Conservation (phyloP, 2,888 invertebrate genomes). For the Cryptophagus acutangulus region DNA sequence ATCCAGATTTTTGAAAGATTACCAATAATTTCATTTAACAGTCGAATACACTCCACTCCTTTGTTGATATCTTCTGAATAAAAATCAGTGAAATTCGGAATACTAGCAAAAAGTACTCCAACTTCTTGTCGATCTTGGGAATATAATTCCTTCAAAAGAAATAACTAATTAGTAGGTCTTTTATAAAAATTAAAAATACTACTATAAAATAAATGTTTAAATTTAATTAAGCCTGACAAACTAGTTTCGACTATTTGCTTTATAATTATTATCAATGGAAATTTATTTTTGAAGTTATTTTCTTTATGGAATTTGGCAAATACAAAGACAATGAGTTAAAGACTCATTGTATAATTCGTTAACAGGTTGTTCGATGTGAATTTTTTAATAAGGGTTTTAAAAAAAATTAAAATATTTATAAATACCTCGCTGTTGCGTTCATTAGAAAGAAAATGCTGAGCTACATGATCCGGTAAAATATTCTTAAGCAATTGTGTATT, state of each 20-base stretch:
- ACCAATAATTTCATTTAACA: constrained; percentile 98
- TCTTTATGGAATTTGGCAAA: background rate
- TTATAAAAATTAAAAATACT: constrained; percentile 1
- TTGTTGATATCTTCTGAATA: constrained; percentile 97
- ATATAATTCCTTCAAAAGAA: constrained; percentile 81
- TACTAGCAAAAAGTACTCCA: constrained; percentile 96
- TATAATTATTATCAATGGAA: background rate
- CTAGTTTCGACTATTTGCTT: no score
- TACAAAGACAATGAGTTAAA: constrained; percentile 1
- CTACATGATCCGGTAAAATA: constrained; percentile 94
- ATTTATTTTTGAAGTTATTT: background rate
- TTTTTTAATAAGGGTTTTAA: no score
- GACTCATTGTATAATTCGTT: background rate
- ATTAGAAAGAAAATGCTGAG: constrained; percentile 84
- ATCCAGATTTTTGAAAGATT: constrained; percentile 1
- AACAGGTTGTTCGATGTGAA: no score
- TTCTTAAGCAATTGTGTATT: constrained; percentile 86
- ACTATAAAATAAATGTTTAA: no score
- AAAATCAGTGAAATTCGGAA: constrained; percentile 96
- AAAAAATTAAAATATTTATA: constrained; percentile 13
- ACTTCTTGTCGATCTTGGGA: constrained; percentile 80
- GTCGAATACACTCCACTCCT: constrained; percentile 94
- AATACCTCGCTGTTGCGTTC: constrained; percentile 76
- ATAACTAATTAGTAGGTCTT: no score
- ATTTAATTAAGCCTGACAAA: no score